Evolutionary conservation across 1,140 invertebrate genomes (phyloP).

Genomic region (Drosophila neocordata): DNA sequence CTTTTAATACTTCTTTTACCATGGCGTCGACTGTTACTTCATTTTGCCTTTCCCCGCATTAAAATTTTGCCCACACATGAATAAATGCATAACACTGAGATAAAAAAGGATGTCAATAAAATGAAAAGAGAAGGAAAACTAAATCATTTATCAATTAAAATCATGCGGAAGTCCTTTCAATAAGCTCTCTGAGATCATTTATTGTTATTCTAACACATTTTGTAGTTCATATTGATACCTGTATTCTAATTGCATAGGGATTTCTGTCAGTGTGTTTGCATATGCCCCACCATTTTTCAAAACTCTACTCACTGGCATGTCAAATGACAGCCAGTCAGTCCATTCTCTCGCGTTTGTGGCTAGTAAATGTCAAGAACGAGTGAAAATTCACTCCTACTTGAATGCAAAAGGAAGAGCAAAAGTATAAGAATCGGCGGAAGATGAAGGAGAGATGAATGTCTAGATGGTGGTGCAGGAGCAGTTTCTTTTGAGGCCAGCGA

Average conservation of each 20-base stretch:
- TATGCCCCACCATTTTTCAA: not conserved
- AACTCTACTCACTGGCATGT: slow-evolving; percentile 53
- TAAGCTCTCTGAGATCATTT: too few species aligned
- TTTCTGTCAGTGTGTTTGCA: slow-evolving; percentile 14
- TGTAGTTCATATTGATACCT: too few species aligned
- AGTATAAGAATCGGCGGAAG: slow-evolving; percentile 22
- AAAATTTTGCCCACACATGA: slow-evolving; percentile 73
- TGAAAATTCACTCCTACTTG: slow-evolving; percentile 72
- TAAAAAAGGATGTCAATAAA: too few species aligned
- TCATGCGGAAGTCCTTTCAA: too few species aligned
- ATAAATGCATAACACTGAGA: slow-evolving; percentile 53
- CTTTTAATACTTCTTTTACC: not conserved
- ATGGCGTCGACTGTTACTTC: slow-evolving; percentile 30
- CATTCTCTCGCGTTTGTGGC: slow-evolving; percentile 21
- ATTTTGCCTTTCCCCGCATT: slow-evolving; percentile 65
- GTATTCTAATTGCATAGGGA: not conserved
- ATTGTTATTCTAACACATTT: too few species aligned
- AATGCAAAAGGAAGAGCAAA: slow-evolving; percentile 47
- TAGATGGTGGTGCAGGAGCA: not conserved
- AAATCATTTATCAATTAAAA: too few species aligned
- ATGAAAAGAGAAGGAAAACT: too few species aligned
- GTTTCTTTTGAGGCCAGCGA: slow-evolving; percentile 48
- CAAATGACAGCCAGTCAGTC: slow-evolving; percentile 67
- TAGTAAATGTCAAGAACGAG: slow-evolving; percentile 79
- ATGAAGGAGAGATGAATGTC: not conserved